These are phyloP conservation scores for Dryoscopus gambensis DNA, from an alignment of 2,113 vertebrate genomes.

Conservation along the genomic window DNA sequence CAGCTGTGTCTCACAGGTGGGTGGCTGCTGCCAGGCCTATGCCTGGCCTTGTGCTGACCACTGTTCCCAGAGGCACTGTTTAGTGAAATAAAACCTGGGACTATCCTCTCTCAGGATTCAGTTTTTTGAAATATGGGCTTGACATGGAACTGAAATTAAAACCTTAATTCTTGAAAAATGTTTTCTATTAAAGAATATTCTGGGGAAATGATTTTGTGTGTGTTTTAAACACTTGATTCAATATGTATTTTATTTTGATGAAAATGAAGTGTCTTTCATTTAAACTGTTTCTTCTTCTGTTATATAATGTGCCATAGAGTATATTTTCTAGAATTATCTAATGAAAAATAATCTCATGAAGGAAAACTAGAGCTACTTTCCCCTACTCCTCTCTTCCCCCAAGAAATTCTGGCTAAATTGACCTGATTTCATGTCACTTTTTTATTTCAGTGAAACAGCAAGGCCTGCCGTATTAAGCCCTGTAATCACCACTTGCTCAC, in stretches of 20 bases:
- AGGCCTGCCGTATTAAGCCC: neutral
- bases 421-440: constrained; percentile 14
- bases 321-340: neutral
- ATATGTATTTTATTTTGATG: neutral
- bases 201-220: neutral
- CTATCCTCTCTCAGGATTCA: rapidly evolving
- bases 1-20: neutral
- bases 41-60: neutral
- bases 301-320: neutral
- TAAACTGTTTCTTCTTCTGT: neutral
- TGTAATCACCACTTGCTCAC: neutral
- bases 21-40: neutral
- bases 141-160: neutral
- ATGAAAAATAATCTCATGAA: neutral
- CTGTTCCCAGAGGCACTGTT: neutral
- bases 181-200: neutral
- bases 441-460: neutral
- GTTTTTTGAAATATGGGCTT: neutral
- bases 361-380: neutral
- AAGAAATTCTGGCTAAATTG: constrained; percentile 14
- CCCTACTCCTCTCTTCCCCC: neutral
- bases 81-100: neutral
- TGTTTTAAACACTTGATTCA: neutral
- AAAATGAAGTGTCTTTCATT: neutral
- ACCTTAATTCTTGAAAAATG: neutral